Evolutionary conservation across 2,797 vertebrate genomes (phyloP).

Genomic region (Silurus aristotelis): DNA sequence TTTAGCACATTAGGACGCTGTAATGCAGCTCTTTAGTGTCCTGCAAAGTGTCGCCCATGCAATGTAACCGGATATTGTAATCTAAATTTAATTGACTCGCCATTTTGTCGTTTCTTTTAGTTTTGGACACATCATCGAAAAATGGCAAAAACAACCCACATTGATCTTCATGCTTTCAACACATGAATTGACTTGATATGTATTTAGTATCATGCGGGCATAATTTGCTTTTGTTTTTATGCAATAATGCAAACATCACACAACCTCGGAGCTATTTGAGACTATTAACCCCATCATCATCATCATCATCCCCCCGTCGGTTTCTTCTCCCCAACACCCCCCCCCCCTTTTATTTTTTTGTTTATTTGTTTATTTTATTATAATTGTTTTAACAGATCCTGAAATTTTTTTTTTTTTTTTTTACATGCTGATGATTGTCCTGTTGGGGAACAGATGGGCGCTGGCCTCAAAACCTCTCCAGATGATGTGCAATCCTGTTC

Average conservation of each 20-base stretch:
- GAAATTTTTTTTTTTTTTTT: neutral
- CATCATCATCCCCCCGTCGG: conserved; percentile 48
- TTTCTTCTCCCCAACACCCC: too few relatives aligned
- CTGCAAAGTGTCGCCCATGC: conserved; percentile 47
- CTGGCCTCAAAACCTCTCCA: conserved; percentile 58
- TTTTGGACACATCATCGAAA: conserved; percentile 8
- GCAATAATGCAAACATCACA: neutral
- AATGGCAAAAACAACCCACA: neutral
- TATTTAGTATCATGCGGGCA: neutral
- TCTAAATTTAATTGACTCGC: conserved; percentile 69
- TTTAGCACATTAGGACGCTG: conserved; percentile 25
- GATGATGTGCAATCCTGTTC: conserved; percentile 9
- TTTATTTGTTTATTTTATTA: neutral
- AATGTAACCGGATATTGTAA: conserved; percentile 63
- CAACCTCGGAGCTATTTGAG: conserved; percentile 46
- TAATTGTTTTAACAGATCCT: neutral
- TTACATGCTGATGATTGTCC: neutral
- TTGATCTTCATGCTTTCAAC: neutral
- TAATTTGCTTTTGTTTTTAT: too few relatives aligned
- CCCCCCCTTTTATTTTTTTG: neutral
- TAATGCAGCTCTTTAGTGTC: conserved; percentile 20
- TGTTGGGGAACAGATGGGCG: neutral
- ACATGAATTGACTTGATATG: neutral
- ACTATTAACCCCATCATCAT: conserved; percentile 52
- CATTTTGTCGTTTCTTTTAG: conserved; percentile 64